Evolutionary conservation across 2,113 vertebrate species (phyloP).

Genomic region (Oreochromis aureus): DNA sequence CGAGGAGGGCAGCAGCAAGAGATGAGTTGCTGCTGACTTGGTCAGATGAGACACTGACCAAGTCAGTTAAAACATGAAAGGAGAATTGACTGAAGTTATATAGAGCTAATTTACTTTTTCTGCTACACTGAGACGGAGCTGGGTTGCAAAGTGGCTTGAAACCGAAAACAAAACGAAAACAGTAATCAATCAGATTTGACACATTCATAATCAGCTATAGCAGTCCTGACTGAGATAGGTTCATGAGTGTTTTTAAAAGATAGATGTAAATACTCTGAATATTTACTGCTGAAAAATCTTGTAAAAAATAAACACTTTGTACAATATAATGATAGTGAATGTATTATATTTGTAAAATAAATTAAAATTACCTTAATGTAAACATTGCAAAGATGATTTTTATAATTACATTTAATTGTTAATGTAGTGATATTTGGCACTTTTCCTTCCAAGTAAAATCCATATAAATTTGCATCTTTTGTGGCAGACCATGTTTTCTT

Average conservation of each 20-base stretch:
- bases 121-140: neutral
- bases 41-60: neutral
- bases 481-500: neutral
- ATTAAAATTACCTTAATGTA: neutral
- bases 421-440: neutral
- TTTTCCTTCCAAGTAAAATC: neutral
- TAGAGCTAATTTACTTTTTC: neutral
- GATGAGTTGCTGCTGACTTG: too few relatives aligned
- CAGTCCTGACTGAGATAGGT: neutral
- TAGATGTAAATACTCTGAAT: neutral
- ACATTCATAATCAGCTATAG: neutral
- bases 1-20: neutral
- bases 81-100: neutral
- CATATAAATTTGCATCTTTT: neutral
- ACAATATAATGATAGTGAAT: neutral
- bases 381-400: neutral
- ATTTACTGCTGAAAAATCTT: neutral
- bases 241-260: neutral
- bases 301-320: neutral
- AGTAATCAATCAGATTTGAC: neutral
- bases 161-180: neutral
- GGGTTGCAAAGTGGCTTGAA: neutral
- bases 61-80: neutral
- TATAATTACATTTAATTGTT: neutral
- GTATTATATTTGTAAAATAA: neutral